Evolutionary conservation across 2,113 vertebrate species (phyloP).

Genomic region (Chaenogobius annularis): DNA sequence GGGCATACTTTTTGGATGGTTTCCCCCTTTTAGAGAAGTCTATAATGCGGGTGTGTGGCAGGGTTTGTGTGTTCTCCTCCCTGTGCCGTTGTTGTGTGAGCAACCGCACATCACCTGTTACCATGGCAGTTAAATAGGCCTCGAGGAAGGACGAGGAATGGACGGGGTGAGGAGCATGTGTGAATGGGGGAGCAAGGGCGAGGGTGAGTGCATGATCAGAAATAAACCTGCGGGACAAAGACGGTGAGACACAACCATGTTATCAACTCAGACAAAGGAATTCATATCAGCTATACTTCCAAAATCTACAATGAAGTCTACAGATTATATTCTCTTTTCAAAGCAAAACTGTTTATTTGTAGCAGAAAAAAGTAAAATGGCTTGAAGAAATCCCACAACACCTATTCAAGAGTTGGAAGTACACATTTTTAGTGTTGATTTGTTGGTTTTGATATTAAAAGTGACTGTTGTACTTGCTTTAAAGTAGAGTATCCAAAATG

Average conservation of each 20-base stretch:
- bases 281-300: neutral
- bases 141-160: conserved; percentile 59
- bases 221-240: conserved; percentile 19
- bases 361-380: too few species aligned
- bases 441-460: too few species aligned
- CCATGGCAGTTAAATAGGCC: conserved; percentile 75
- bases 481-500: too few species aligned
- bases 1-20: conserved; percentile 39
- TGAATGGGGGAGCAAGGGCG: conserved; percentile 17
- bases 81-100: conserved; percentile 43
- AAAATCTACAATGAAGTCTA: neutral
- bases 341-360: too few species aligned
- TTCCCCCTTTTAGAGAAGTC: conserved; percentile 26
- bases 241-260: conserved; percentile 6
- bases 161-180: conserved; percentile 13
- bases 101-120: conserved; percentile 74
- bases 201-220: conserved; percentile 51
- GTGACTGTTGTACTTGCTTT: too few species aligned
- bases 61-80: conserved; percentile 30
- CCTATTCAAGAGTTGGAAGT: too few species aligned
- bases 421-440: too few species aligned
- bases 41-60: conserved; percentile 14
- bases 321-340: neutral
- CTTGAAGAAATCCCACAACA: too few species aligned
- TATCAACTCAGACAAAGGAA: neutral